These are phyloP conservation scores for Ceryle rudis DNA, from an alignment of 2,797 vertebrate genomes.

Conservation along the genomic window DNA sequence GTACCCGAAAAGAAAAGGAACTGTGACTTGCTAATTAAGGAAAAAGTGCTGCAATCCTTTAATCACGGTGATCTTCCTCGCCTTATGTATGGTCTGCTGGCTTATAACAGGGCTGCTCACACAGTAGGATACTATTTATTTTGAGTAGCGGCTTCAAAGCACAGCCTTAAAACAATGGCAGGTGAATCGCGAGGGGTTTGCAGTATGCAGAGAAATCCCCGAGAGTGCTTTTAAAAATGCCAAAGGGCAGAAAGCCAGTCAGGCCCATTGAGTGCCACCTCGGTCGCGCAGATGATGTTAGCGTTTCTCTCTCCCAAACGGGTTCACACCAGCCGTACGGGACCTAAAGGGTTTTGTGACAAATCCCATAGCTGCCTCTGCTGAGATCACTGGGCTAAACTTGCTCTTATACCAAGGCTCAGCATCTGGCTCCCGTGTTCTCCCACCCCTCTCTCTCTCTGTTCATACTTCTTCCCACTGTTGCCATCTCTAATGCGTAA, in stretches of 20 bases:
- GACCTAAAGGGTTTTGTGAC: background rate
- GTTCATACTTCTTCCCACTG: background rate
- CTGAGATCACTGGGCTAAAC: background rate
- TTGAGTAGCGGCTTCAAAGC: background rate
- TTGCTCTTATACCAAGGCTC: background rate
- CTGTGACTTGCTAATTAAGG: background rate
- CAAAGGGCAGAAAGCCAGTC: background rate
- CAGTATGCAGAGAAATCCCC: background rate
- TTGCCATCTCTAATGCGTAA: background rate
- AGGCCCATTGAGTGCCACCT: background rate
- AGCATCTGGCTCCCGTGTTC: background rate
- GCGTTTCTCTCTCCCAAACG: background rate
- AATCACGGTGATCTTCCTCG: background rate
- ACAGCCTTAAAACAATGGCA: background rate
- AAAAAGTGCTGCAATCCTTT: background rate
- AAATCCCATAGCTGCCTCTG: background rate
- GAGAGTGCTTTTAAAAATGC: background rate
- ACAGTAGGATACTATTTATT: background rate
- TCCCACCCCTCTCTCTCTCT: background rate
- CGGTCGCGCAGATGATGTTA: fast-evolving
- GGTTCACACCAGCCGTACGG: fast-evolving
- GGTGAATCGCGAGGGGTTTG: background rate
- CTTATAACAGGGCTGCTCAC: background rate
- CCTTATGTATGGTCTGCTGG: background rate
- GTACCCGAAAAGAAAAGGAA: background rate